A percentile compares a stretch with the other conserved stretches of the same genome.
Conservation (phyloP, 2,113 vertebrate genomes). For the Dromiciops gliroides region DNA sequence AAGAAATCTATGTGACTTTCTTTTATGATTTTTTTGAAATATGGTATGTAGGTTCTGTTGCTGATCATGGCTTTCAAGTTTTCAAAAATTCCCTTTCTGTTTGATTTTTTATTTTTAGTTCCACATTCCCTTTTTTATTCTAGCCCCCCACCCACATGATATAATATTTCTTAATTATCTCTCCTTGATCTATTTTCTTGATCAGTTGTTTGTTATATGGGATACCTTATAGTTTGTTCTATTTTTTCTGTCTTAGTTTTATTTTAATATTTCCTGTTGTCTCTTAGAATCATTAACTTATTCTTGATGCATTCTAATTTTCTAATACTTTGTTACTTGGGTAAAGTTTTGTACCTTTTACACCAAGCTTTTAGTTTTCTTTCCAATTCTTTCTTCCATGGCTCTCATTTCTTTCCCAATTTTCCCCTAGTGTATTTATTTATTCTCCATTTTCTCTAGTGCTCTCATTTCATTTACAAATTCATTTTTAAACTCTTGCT, state of each 20-base stretch:
- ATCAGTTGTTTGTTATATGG: not conserved
- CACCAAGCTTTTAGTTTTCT: not conserved
- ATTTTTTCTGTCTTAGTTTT: not conserved
- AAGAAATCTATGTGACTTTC: not conserved
- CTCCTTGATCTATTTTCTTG: not conserved
- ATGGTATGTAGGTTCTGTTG: not conserved
- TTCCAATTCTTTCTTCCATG: too few species aligned
- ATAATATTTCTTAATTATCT: not conserved
- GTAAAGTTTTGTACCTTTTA: not conserved
- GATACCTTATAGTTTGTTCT: not conserved
- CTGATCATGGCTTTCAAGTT: not conserved
- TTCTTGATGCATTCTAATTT: not conserved
- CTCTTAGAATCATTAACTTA: not conserved
- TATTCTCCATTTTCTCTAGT: not conserved
- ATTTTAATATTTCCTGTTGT: not conserved
- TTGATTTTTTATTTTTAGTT: too few species aligned
- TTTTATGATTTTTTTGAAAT: not conserved
- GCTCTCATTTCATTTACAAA: not conserved
- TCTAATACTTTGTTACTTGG: not conserved
- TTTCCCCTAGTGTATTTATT: not conserved
- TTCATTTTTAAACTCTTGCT: not conserved
- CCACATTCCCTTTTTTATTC: not conserved
- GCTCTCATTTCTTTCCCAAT: not conserved
- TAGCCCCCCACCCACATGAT: not conserved
- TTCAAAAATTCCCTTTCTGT: not conserved